Base-by-base conservation (phyloP, 1,140 invertebrate species). In the Platyscapa corneri region DNA sequence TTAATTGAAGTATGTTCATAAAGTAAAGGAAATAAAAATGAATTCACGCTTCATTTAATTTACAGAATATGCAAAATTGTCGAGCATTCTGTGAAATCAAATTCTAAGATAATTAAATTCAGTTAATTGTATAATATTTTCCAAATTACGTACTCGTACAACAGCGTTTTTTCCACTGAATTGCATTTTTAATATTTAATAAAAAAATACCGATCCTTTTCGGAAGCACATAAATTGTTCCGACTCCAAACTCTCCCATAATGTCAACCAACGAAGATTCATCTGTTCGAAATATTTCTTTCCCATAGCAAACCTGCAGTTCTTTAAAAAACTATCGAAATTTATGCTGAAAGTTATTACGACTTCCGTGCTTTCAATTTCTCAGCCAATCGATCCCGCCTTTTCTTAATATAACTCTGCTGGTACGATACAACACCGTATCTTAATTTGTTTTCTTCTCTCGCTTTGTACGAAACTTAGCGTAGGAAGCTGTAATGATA, bases 271-370 rank as follows among this genome's bases (percentile, higher is more conserved):
- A n/a, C n/a, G n/a, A n/a, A n/a, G n/a, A n/a, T n/a, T n/a, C n/a
- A n/a, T n/a, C n/a, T n/a, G n/a, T n/a, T n/a, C n/a, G n/a, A n/a
- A n/a, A n/a, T n/a, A n/a, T n/a, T n/a, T n/a, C n/a, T n/a, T n/a
- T n/a, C n/a, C n/a, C n/a, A n/a, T 32, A 16, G 18, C n/a, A 67
- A 30, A 0, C 30, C 3, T 7, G 27, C 10, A n/a, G 12, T 32
- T 14, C 30, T 32, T 32, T 7, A 32, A 67, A 67, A 77, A 32
- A 67, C 46, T 83, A 82, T 82, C 65, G 85, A 39, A 64, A 80
- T 80, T 80, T 80, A 80, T 80, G 32, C 27, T 23, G 7, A 65
- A 80, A 80, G 77, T 80, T 80, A 80, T 65, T n/a, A n/a, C n/a
- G 16, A 80, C 32, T 65, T 64, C 34, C 7, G 23, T 49, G 32